Evolutionary conservation across 2,113 vertebrate species (phyloP).

Genomic region (Pomatostomus ruficeps): DNA sequence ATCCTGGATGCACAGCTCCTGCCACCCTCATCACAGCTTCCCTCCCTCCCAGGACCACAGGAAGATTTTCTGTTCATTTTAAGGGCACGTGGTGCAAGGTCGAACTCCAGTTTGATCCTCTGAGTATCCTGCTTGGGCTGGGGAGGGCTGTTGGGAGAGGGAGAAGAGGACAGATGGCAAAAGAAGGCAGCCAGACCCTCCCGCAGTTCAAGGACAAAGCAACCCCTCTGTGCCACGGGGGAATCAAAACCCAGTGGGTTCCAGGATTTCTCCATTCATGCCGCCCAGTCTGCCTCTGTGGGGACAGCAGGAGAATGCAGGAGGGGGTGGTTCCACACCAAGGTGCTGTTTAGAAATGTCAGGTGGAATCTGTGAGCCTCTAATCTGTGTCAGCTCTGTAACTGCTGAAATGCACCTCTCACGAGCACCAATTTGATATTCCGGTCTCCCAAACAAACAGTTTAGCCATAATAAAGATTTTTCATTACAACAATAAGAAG

Average conservation of each 20-base stretch:
- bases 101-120: neutral
- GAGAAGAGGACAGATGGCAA: neutral
- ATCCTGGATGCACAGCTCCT: neutral
- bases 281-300: neutral
- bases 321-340: neutral
- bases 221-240: neutral
- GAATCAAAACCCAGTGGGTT: neutral
- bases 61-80: neutral
- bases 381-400: neutral
- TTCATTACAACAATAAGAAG: slow-evolving; percentile 58
- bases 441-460: slow-evolving; percentile 46
- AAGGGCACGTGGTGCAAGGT: neutral
- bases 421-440: slow-evolving; percentile 22
- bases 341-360: slow-evolving; percentile 23
- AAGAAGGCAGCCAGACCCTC: neutral
- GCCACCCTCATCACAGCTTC: neutral
- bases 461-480: slow-evolving; percentile 59
- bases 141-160: neutral
- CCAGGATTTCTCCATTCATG: neutral
- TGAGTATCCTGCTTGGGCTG: neutral
- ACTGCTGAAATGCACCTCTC: slow-evolving; percentile 16
- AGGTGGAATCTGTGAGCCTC: neutral
- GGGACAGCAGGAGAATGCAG: neutral
- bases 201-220: neutral
- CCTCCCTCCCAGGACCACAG: neutral